A percentile compares a stretch with the other conserved stretches of the same genome.
Evolutionary conservation across 1,140 invertebrate genomes (phyloP).

Genomic region (Microplitis demolitor): DNA sequence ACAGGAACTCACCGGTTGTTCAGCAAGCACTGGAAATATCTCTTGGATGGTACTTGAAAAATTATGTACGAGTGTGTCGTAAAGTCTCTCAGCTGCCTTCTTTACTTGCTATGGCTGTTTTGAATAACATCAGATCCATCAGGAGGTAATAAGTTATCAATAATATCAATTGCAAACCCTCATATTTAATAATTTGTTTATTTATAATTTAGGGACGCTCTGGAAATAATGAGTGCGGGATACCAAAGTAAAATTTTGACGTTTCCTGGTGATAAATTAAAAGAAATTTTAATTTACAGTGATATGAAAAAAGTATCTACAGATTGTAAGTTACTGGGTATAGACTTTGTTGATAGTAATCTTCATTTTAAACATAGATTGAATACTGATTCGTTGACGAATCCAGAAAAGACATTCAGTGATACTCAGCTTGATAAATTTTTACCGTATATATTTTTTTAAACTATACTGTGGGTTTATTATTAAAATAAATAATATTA

Average conservation of each 20-base stretch:
- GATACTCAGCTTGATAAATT: conserved; percentile 32
- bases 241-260: conserved; percentile 63
- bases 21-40: conserved; percentile 56
- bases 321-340: conserved; percentile 39
- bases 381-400: conserved; percentile 41
- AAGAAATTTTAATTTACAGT: conserved; percentile 48
- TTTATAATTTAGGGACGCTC: conserved; percentile 52
- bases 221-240: conserved; percentile 61
- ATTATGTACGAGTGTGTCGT: conserved; percentile 61
- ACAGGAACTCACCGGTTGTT: conserved; percentile 34
- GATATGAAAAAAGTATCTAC: conserved; percentile 35
- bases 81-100: conserved; percentile 57
- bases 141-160: conserved; percentile 54
- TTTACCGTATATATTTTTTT: conserved; percentile 44
- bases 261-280: conserved; percentile 53
- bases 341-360: conserved; percentile 37
- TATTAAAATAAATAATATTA: neutral
- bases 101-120: conserved; percentile 56
- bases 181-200: conserved; percentile 9
- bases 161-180: neutral
- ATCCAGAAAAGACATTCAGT: conserved; percentile 42
- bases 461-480: neutral
- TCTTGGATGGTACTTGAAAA: conserved; percentile 58
- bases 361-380: conserved; percentile 46
- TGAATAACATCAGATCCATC: conserved; percentile 58